These are phyloP conservation scores for Microtus richardsoni DNA, from an alignment of 2,113 vertebrate genomes.

Conservation along the genomic window DNA sequence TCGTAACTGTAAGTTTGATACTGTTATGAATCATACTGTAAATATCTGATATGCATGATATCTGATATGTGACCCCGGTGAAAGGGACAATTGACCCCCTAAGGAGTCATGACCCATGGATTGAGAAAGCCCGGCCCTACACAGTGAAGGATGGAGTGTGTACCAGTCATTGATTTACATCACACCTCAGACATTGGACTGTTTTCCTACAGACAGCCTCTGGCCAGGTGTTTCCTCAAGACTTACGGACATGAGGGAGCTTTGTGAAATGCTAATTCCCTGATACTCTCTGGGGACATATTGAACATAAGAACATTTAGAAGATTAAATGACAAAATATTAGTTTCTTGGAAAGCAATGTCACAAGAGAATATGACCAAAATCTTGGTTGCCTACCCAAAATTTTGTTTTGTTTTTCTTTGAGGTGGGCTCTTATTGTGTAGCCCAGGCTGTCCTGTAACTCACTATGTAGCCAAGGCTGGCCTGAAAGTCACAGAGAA, in stretches of 20 bases:
- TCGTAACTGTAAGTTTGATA: not conserved
- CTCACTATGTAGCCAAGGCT: not conserved
- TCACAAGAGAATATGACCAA: not conserved
- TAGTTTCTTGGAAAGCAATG: not conserved
- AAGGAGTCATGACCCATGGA: not conserved
- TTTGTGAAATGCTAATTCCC: not conserved
- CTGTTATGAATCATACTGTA: not conserved
- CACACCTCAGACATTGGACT: not conserved
- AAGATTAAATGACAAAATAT: not conserved
- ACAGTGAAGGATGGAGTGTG: not conserved
- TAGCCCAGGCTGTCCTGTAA: not conserved
- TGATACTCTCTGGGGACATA: not conserved
- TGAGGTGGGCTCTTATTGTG: no score
- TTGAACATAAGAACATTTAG: not conserved
- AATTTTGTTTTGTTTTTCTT: not conserved
- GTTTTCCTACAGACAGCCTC: not conserved
- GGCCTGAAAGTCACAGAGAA: not conserved
- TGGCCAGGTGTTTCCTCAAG: not conserved
- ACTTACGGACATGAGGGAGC: not conserved
- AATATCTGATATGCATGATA: not conserved
- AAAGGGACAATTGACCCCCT: not conserved
- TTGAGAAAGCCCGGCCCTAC: not conserved
- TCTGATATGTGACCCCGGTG: not conserved
- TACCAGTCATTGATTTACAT: not conserved
- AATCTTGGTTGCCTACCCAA: not conserved